Evolutionary conservation across 2,113 vertebrate species (phyloP).

Genomic region (Scytalopus superciliaris): DNA sequence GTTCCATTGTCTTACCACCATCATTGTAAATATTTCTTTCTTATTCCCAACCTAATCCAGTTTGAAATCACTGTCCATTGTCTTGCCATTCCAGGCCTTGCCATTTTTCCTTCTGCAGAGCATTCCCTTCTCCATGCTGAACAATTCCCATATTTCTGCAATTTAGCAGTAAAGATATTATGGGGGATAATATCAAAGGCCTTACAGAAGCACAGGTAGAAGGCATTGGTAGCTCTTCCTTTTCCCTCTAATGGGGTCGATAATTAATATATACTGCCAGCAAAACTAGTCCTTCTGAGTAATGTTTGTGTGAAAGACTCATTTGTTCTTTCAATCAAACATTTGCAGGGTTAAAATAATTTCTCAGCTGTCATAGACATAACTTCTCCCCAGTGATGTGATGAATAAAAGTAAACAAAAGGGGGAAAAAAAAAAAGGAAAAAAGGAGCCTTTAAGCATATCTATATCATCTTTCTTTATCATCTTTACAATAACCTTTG

Average conservation of each 20-base stretch:
- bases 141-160: not conserved
- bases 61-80: not conserved
- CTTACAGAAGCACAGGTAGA: not conserved
- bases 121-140: not conserved
- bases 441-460: not conserved
- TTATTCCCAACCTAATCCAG: not conserved
- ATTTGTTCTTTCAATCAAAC: not conserved
- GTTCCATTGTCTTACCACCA: not conserved
- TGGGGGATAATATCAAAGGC: not conserved
- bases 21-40: not conserved
- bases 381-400: not conserved
- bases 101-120: accelerated
- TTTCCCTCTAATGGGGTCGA: not conserved
- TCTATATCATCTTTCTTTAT: not conserved
- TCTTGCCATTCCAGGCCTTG: not conserved
- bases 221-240: accelerated
- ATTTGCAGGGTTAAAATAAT: not conserved
- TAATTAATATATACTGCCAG: not conserved
- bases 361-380: not conserved
- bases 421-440: not conserved
- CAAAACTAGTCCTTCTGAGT: not conserved
- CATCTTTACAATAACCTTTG: too few relatives aligned
- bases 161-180: not conserved
- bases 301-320: not conserved
- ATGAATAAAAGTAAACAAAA: not conserved